Evolutionary conservation across 2,797 vertebrate species (phyloP).

Genomic region (Staurois parvus): DNA sequence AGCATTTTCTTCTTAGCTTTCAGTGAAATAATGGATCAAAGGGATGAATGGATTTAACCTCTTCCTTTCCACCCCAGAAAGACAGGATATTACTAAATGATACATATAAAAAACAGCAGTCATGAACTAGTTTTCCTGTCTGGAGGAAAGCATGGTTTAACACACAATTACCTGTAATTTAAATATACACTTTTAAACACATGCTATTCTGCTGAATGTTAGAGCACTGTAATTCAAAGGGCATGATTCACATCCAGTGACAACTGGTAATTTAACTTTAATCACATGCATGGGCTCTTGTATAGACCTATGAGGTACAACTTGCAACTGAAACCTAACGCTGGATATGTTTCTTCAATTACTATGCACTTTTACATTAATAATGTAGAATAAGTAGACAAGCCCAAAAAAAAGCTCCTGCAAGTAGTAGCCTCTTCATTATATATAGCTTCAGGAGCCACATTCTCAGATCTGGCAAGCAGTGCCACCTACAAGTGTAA

Average conservation of each 20-base stretch:
- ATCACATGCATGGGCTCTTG: background rate
- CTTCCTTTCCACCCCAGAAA: background rate
- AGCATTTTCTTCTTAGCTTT: background rate
- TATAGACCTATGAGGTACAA: background rate
- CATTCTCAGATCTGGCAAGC: no score
- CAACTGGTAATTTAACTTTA: background rate
- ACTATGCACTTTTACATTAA: no score
- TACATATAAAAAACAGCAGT: background rate
- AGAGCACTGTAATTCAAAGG: background rate
- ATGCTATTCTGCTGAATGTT: background rate
- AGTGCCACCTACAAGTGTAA: no score
- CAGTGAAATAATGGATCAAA: background rate
- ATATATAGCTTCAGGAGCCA: no score
- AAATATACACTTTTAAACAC: conserved; percentile 8
- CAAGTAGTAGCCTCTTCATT: no score
- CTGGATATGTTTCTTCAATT: background rate
- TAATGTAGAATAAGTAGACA: no score
- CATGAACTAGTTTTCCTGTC: background rate
- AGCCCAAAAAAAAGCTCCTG: no score
- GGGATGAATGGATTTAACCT: background rate
- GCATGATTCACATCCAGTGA: background rate
- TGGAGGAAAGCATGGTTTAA: background rate
- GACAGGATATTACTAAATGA: background rate
- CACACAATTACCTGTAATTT: background rate
- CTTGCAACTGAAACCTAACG: background rate